Evolutionary conservation across 2,888 invertebrate genomes (phyloP).

Genomic region (Abrostola tripartita): DNA sequence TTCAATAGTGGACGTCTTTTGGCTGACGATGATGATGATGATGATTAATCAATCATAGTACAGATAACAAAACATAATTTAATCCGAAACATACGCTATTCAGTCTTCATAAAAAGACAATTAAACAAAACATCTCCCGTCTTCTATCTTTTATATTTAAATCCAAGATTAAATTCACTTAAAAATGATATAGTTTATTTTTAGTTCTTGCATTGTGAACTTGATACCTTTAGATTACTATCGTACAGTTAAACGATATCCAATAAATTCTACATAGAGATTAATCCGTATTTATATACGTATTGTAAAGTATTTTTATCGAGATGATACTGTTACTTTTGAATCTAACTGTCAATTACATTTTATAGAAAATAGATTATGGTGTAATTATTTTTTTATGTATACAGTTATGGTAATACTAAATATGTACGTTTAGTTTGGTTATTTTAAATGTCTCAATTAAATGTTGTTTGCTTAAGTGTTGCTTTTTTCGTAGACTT

Average conservation of each 20-base stretch:
- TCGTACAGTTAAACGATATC: slow-evolving; percentile 60
- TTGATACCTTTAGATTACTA: slow-evolving; percentile 60
- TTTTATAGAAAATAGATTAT: slow-evolving; percentile 9
- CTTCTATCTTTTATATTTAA: not conserved
- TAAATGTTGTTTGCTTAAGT: not conserved
- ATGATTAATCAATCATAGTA: no score
- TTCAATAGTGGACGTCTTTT: no score
- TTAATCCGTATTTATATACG: slow-evolving; percentile 44
- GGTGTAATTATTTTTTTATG: not conserved
- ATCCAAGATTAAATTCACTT: slow-evolving; percentile 12
- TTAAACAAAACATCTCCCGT: not conserved
- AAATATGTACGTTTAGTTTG: not conserved
- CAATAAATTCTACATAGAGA: slow-evolving; percentile 57
- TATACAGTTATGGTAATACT: not conserved
- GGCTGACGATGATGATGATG: no score
- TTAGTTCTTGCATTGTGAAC: slow-evolving; percentile 51
- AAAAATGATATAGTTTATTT: slow-evolving; percentile 49
- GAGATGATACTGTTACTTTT: slow-evolving; percentile 10
- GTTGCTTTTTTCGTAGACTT: not conserved
- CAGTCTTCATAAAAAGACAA: not conserved
- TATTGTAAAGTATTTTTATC: slow-evolving; percentile 36
- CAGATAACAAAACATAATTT: no score
- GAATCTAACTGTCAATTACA: slow-evolving; percentile 12
- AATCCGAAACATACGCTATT: no score
- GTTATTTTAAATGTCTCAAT: slow-evolving; percentile 2